phyloP scores from a whole-genome alignment of 2,888 invertebrate species.

The Trissonchulus latispiculum region DNA sequence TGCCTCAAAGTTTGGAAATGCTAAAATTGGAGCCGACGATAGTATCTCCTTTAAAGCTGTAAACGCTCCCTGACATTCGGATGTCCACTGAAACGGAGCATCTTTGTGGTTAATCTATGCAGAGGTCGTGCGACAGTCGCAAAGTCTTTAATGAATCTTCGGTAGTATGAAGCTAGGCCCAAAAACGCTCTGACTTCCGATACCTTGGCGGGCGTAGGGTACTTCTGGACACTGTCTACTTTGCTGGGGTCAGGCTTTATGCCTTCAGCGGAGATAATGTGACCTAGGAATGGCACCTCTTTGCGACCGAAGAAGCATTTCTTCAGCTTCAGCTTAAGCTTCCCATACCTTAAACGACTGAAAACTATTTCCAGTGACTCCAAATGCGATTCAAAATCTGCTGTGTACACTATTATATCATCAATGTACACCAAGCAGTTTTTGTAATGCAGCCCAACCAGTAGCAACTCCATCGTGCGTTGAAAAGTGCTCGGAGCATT shows the following conservation, averaged over 20 bases:
- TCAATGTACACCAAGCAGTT: too few relatives aligned
- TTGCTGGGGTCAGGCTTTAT: conserved; percentile 24
- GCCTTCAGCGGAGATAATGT: conserved; percentile 21
- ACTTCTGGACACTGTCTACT: conserved; percentile 22
- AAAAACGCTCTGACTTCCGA: conserved; percentile 28
- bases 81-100: conserved; percentile 27
- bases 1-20: conserved; percentile 26
- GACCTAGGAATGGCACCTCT: conserved; percentile 24
- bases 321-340: conserved; percentile 26
- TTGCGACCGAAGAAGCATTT: conserved; percentile 25
- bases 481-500: too few relatives aligned
- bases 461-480: too few relatives aligned
- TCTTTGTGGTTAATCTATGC: conserved; percentile 27
- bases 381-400: conserved; percentile 27
- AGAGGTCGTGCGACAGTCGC: conserved; percentile 26
- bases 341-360: conserved; percentile 19
- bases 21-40: conserved; percentile 25
- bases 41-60: conserved; percentile 23
- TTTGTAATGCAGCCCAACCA: too few relatives aligned
- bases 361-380: conserved; percentile 24
- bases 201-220: conserved; percentile 26
- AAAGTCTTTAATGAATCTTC: too few relatives aligned
- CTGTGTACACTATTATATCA: too few relatives aligned
- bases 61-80: conserved; percentile 24
- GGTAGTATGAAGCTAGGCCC: conserved; percentile 28